These are phyloP conservation scores for Thomomys bottae DNA, from an alignment of 2,113 vertebrate species.

Conservation along the genomic window DNA sequence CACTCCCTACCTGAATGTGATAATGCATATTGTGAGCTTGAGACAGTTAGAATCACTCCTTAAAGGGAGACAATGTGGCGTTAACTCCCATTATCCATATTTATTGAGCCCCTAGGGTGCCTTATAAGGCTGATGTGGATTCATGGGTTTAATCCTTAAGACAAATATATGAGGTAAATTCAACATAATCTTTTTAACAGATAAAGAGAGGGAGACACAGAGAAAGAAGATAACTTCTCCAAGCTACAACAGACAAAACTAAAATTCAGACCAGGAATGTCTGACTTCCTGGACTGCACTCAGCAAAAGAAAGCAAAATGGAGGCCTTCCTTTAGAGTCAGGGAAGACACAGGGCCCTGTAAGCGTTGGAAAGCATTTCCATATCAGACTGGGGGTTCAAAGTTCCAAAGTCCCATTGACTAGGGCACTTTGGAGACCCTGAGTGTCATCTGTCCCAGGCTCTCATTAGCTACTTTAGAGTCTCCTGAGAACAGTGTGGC, in stretches of 20 bases:
- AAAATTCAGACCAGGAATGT: neutral
- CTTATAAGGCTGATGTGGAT: neutral
- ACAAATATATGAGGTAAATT: neutral
- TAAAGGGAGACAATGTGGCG: conserved; percentile 20
- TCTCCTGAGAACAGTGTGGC: neutral
- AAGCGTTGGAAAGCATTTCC: neutral
- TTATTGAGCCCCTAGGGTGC: conserved; percentile 9
- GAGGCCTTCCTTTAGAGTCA: neutral
- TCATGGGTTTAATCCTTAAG: conserved; percentile 41
- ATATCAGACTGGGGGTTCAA: neutral
- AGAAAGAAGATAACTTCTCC: neutral
- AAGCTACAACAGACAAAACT: neutral
- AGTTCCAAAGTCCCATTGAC: neutral
- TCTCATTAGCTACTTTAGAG: neutral
- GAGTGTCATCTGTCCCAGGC: neutral
- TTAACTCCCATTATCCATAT: neutral
- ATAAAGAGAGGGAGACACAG: neutral
- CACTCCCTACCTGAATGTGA: conserved; percentile 62
- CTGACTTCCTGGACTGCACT: neutral
- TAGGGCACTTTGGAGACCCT: neutral
- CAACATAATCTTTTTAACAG: neutral
- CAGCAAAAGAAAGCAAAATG: neutral
- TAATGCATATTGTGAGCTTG: conserved; percentile 8
- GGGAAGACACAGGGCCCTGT: neutral
- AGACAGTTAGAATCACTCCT: conserved; percentile 56